phyloP scores from a whole-genome alignment of 2,797 vertebrate species.

The Dromococcyx pavoninus region DNA sequence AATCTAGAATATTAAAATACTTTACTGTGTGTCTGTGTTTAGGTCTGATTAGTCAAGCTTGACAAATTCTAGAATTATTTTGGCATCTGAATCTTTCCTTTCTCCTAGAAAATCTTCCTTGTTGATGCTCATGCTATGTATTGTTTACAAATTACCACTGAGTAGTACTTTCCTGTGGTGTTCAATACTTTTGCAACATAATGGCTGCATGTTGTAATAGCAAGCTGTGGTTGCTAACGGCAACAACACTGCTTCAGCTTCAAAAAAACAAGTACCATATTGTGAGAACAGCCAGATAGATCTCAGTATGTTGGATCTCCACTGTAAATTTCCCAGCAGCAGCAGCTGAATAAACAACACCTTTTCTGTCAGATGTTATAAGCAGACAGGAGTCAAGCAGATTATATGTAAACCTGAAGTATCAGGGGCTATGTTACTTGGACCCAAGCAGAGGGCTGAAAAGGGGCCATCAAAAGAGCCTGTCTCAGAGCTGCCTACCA shows the following conservation, averaged over 20 bases:
- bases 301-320: not conserved
- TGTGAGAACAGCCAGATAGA: not conserved
- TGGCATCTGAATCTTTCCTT: not conserved
- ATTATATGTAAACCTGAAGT: not conserved
- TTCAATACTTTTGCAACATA: constrained; percentile 27
- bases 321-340: not conserved
- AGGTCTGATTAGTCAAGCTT: not conserved
- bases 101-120: not conserved
- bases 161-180: constrained; percentile 24
- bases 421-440: not conserved
- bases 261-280: not conserved
- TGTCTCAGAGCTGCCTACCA: not conserved
- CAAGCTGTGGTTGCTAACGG: not conserved
- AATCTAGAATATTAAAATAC: not conserved
- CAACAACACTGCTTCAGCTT: constrained; percentile 18
- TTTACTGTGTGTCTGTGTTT: not conserved
- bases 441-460: not conserved
- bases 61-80: not conserved
- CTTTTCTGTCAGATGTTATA: not conserved
- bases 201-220: constrained; percentile 35
- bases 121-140: not conserved
- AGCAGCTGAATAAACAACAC: not conserved
- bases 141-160: constrained; percentile 32
- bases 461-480: not conserved
- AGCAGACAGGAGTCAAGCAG: not conserved